Evolutionary conservation across 2,797 vertebrate genomes (phyloP).

Genomic region (Prionace glauca): DNA sequence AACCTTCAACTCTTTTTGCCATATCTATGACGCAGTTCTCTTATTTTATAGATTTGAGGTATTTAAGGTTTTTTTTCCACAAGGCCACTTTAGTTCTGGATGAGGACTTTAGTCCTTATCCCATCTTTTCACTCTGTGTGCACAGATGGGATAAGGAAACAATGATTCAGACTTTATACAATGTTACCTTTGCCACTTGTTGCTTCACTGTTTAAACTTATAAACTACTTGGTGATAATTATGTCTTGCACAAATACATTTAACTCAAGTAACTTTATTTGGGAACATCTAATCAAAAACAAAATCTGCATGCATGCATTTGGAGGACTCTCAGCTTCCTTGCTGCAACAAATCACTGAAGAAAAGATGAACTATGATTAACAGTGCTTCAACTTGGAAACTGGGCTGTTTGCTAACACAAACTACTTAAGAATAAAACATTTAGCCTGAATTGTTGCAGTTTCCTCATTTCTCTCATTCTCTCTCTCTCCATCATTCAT

Average conservation of each 20-base stretch:
- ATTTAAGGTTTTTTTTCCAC: neutral
- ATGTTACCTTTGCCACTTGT: neutral
- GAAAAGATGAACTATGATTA: neutral
- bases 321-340: neutral
- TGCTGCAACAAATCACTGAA: neutral
- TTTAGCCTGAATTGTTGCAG: too few relatives aligned
- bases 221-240: neutral
- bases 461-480: too few relatives aligned
- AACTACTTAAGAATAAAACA: neutral
- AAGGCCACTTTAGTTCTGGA: neutral
- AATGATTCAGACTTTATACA: neutral
- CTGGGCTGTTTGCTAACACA: neutral
- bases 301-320: neutral
- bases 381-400: neutral
- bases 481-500: too few relatives aligned
- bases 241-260: neutral
- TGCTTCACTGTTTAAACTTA: neutral
- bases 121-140: neutral
- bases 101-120: too few relatives aligned
- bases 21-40: neutral
- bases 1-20: neutral
- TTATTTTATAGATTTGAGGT: neutral
- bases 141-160: neutral
- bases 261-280: neutral
- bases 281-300: neutral